Base-by-base conservation (phyloP, 2,888 invertebrate species). In the Augiades crinisus region DNA sequence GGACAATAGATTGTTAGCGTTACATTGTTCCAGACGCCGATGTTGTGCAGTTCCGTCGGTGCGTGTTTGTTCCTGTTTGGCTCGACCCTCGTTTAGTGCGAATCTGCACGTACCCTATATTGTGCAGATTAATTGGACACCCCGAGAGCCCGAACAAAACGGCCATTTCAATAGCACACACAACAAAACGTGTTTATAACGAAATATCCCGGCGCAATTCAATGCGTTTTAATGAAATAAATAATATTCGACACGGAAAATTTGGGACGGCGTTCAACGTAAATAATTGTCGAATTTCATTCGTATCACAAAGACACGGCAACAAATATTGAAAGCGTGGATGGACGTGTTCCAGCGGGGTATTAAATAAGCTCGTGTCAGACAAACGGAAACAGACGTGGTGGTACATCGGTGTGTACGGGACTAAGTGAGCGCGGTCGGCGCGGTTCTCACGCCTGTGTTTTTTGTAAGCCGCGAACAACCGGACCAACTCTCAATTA, bases 361-460 rank as follows among this genome's bases (percentile, higher is more conserved):
- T 59, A 63, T 62, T 61, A 63, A 64, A 62, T 59, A 62, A 55
- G 59, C 55, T 34, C 27, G 34, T 36, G 43, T 50, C 34, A 41
- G 27, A 41, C 41, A 41, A 53, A 56, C 51, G 52, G 50, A 38
- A 59, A 63, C 66, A 58, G 47, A 62, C 63, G 66, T n/a, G n/a
- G n/a, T n/a, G n/a, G n/a, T 62, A 57, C 54, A 22, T 17, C 24
- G 16, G 63, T 55, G 60, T 55, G 59, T 52, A 65, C 57, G 63
- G 63, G 59, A 62, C 59, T 61, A 61, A 65, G 63, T 63, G 67
- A 67, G 62, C 62, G 58, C 60, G 54, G 33, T 27, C 53, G 55
- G 65, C 49, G 55, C 57, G 50, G 52, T 67, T 73, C 72, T 67
- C 72, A 72, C 70, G 68, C 59, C 53, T 54, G 41, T 58, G 55